Evolutionary conservation across 2,888 invertebrate species (phyloP).

Genomic region (Ichneumoninae sp.): DNA sequence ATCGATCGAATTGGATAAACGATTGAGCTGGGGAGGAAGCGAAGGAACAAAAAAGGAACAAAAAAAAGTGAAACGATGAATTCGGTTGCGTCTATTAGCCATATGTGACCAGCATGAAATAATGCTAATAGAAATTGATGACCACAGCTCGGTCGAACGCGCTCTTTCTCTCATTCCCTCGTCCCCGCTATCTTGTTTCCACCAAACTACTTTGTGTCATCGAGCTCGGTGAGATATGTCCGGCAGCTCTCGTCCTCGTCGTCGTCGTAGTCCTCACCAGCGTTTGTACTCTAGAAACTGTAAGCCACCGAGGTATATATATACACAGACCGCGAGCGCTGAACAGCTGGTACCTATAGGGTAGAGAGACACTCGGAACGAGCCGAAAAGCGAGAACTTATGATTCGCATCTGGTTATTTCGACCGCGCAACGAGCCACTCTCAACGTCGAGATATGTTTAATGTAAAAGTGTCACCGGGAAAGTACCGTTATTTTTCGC

Average conservation of each 20-base stretch:
- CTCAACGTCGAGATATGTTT: slow-evolving; percentile 30
- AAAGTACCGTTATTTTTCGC: slow-evolving; percentile 27
- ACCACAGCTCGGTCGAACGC: slow-evolving; percentile 74
- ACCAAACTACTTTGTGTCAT: slow-evolving; percentile 78
- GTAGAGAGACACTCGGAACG: slow-evolving; percentile 53
- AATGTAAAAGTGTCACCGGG: slow-evolving; percentile 41
- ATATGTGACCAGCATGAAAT: slow-evolving; percentile 81
- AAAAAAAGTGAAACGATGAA: slow-evolving; percentile 67
- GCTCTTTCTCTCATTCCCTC: slow-evolving; percentile 38
- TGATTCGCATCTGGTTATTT: slow-evolving; percentile 75
- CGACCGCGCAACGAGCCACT: slow-evolving; percentile 36
- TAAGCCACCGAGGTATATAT: slow-evolving; percentile 67
- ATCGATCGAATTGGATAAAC: slow-evolving; percentile 68
- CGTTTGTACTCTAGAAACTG: slow-evolving; percentile 4
- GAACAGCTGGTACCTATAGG: slow-evolving; percentile 74
- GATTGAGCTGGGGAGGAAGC: slow-evolving; percentile 40
- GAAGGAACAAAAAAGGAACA: slow-evolving; percentile 16
- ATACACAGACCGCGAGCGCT: slow-evolving; percentile 37
- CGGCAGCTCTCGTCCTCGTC: slow-evolving; percentile 41
- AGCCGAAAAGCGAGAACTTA: slow-evolving; percentile 67
- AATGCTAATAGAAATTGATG: slow-evolving; percentile 83
- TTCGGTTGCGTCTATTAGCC: slow-evolving; percentile 71
- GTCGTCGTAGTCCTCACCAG: slow-evolving; percentile 20
- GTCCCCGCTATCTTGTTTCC: slow-evolving; percentile 40
- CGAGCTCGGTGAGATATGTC: slow-evolving; percentile 66